phyloP scores from a whole-genome alignment of 2,888 invertebrate genomes.

The Noctua pronuba region DNA sequence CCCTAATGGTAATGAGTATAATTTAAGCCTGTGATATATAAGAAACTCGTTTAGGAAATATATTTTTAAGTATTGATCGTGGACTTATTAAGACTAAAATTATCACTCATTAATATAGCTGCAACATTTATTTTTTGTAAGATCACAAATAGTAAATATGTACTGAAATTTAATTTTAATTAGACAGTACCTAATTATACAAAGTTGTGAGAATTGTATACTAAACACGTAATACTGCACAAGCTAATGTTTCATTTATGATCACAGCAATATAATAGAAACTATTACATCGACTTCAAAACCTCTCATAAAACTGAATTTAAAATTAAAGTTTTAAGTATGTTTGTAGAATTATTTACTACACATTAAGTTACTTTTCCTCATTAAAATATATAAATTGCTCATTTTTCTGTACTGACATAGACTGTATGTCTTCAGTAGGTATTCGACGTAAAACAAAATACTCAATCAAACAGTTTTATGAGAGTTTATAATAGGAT shows the following conservation, averaged over 20 bases:
- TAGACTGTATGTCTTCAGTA: not conserved
- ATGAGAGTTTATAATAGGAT: constrained; percentile 44
- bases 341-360: not conserved
- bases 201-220: constrained; percentile 44
- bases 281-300: constrained; percentile 37
- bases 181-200: constrained; percentile 24
- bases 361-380: not conserved
- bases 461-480: constrained; percentile 38
- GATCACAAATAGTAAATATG: constrained; percentile 43
- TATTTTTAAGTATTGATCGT: constrained; percentile 81
- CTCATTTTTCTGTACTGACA: constrained; percentile 15
- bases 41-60: constrained; percentile 86
- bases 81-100: constrained; percentile 76
- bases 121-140: constrained; percentile 56
- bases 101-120: constrained; percentile 62
- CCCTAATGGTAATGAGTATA: constrained; percentile 87
- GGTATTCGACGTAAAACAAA: no score
- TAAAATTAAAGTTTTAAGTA: not conserved
- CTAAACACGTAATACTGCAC: constrained; percentile 54
- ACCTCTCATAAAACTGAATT: constrained; percentile 51
- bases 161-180: constrained; percentile 34
- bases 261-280: constrained; percentile 56
- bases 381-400: not conserved
- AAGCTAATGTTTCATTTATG: constrained; percentile 55
- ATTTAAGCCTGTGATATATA: constrained; percentile 90